These are phyloP conservation scores for Caenorhabditis plicata DNA, from an alignment of 2,888 invertebrate species.

Conservation along the genomic window DNA sequence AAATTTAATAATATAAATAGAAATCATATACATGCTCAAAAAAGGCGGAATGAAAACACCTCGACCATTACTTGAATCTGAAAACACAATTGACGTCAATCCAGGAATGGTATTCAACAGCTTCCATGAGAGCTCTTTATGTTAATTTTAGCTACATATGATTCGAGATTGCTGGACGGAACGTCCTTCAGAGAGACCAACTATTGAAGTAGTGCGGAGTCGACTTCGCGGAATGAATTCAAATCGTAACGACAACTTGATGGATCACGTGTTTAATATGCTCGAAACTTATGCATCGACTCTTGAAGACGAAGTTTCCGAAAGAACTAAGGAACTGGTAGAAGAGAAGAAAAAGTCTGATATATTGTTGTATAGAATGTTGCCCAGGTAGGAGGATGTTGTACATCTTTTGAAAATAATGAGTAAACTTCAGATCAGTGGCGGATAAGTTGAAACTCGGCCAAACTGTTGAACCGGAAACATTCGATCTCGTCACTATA, in stretches of 20 bases:
- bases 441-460: conserved; percentile 60
- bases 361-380: conserved; percentile 54
- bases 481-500: conserved; percentile 57
- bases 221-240: conserved; percentile 33
- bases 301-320: conserved; percentile 48
- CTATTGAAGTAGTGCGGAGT: conserved; percentile 33
- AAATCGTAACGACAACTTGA: conserved; percentile 45
- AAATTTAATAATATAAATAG: too few relatives aligned
- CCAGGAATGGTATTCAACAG: conserved; percentile 33
- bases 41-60: conserved; percentile 44
- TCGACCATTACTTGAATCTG: conserved; percentile 37
- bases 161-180: conserved; percentile 55
- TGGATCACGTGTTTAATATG: conserved; percentile 58
- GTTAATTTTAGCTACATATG: conserved; percentile 44
- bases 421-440: conserved; percentile 41
- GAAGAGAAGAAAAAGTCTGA: conserved; percentile 62
- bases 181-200: conserved; percentile 45
- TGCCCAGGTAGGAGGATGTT: conserved; percentile 38
- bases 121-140: too few relatives aligned
- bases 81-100: conserved; percentile 33
- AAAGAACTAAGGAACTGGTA: conserved; percentile 43
- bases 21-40: conserved; percentile 47
- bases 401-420: background rate
- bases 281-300: conserved; percentile 51
- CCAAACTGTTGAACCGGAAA: conserved; percentile 58